phyloP scores from a whole-genome alignment of 2,797 vertebrate species.

The Pangasius larnaudii region DNA sequence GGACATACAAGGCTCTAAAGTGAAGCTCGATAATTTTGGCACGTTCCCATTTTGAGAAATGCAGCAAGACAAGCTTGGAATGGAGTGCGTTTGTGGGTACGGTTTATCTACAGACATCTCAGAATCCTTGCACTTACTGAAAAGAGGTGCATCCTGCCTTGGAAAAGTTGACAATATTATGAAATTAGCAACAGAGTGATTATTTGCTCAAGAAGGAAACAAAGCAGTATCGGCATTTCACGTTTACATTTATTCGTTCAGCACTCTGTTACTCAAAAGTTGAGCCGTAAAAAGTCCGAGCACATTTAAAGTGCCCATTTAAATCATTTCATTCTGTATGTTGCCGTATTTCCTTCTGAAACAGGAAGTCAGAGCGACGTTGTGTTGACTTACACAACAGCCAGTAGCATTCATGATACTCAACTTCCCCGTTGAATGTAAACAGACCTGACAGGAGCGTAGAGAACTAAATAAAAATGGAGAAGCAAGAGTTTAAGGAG shows the following conservation, averaged over 20 bases:
- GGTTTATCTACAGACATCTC: neutral
- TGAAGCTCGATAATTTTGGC: neutral
- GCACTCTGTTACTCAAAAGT: neutral
- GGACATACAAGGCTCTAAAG: neutral
- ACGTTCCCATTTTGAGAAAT: constrained; percentile 11
- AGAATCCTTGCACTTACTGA: neutral
- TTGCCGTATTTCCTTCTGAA: neutral
- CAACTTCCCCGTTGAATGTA: neutral
- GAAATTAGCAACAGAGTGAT: neutral
- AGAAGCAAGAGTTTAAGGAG: neutral
- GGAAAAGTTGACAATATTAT: neutral
- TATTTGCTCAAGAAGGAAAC: neutral
- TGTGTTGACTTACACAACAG: neutral
- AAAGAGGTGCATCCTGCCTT: neutral
- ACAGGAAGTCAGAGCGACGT: neutral
- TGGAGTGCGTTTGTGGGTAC: constrained; percentile 3
- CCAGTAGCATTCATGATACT: neutral
- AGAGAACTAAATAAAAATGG: neutral
- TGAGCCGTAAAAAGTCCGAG: neutral
- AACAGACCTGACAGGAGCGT: neutral
- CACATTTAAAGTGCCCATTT: neutral
- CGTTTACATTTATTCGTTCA: neutral
- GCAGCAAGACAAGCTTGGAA: neutral
- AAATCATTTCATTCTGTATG: neutral
- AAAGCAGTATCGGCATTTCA: neutral